Conservation (phyloP, 2,113 vertebrate genomes). For the Pithys albifrons region DNA sequence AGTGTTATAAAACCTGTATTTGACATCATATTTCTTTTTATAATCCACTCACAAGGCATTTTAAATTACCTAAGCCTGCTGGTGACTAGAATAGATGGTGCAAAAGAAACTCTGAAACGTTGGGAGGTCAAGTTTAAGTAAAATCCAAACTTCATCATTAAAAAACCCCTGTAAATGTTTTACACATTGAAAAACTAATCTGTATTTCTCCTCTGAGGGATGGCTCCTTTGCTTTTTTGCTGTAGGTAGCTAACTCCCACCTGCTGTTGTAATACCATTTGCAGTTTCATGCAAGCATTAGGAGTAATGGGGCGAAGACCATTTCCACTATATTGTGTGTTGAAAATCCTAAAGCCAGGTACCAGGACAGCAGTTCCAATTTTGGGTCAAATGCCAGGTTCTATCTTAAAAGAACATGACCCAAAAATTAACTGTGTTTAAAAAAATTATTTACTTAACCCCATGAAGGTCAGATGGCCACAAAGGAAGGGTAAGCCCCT, state of each 20-base stretch:
- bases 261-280: conserved; percentile 54
- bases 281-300: conserved; percentile 61
- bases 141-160: conserved; percentile 1
- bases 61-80: not conserved
- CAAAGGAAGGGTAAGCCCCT: conserved; percentile 30
- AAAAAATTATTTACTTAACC: conserved; percentile 34
- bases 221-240: conserved; percentile 4
- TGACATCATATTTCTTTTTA: not conserved
- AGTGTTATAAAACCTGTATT: not conserved
- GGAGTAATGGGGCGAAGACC: conserved; percentile 48
- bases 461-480: not conserved
- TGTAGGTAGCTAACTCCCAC: conserved; percentile 47
- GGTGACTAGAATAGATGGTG: not conserved
- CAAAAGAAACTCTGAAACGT: not conserved
- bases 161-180: not conserved
- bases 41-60: not conserved
- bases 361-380: conserved; percentile 40
- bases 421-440: not conserved
- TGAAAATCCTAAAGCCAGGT: conserved; percentile 38
- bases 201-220: not conserved
- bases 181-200: not conserved
- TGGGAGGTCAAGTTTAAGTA: conserved; percentile 18
- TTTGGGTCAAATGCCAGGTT: conserved; percentile 47
- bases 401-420: conserved; percentile 26
- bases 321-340: conserved; percentile 17